phyloP scores from a whole-genome alignment of 1,140 invertebrate genomes.

The Drusus annulatus region DNA sequence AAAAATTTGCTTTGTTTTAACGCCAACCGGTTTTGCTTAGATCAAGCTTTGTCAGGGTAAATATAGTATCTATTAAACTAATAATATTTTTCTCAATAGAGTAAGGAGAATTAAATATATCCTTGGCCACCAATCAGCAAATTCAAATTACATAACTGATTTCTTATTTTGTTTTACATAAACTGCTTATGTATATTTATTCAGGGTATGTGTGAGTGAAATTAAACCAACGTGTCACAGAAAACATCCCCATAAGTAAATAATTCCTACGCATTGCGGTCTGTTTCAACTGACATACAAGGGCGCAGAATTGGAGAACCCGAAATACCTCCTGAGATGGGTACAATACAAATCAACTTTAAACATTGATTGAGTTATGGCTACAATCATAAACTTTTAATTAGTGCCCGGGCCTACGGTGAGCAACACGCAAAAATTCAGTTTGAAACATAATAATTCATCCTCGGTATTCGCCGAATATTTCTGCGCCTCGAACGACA shows the following conservation, averaged over 20 bases:
- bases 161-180: too few relatives aligned
- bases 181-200: neutral
- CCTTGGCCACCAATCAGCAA: too few relatives aligned
- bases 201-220: neutral
- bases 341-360: slow-evolving; percentile 36
- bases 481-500: neutral
- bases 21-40: too few relatives aligned
- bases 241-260: neutral
- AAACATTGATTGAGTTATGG: slow-evolving; percentile 55
- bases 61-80: too few relatives aligned
- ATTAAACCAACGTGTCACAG: slow-evolving; percentile 20
- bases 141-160: too few relatives aligned
- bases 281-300: slow-evolving; percentile 1
- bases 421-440: neutral
- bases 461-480: neutral
- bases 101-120: too few relatives aligned
- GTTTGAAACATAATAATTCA: neutral
- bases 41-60: too few relatives aligned
- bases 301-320: neutral
- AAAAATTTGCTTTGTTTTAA: too few relatives aligned
- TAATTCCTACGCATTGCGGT: slow-evolving; percentile 29
- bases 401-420: slow-evolving; percentile 60
- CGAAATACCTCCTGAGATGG: slow-evolving; percentile 29
- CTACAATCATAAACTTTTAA: slow-evolving; percentile 60
- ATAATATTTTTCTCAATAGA: too few relatives aligned